Base-by-base conservation (phyloP, 1,140 invertebrate genomes). In the Drosophila subobscura region DNA sequence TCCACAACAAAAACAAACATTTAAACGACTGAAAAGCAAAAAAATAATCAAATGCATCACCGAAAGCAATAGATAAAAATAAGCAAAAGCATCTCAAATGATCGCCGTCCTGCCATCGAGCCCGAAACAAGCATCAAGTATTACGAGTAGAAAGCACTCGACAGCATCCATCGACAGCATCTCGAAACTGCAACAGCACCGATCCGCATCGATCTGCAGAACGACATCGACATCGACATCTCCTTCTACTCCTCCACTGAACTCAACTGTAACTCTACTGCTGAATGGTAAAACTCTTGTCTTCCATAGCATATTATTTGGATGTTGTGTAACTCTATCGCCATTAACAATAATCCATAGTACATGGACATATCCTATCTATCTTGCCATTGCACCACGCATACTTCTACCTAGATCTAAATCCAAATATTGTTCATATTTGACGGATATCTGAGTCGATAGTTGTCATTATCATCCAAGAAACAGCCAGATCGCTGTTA, bases 241-340 rank as follows among this genome's bases (percentile, higher is more conserved):
- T 16, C 8, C 27, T 10, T 23, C 12, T 3, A 22, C 20, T 12
- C 12, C 47, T 40, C 20, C 46, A 42, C 49, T 37, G 41, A 66
- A 40, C 45, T 56, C 29, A 70, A 57, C 70, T 54, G 44, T 47
- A 46, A 61, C 45, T 49, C 46, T 42, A 59, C 56, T 45, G 74
- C 65, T 88, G 72, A 86, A 86, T 89, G 84, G 83, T 86, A 88
- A 86, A 86, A 79, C 37, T 51, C 54, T 58, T 84, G 72, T 77
- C 47, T 54, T 54, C 72, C 63, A 79, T 72, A 79, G 65, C 72
- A 72, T 81, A 67, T 68, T 52, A 51, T 41, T 73, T 88, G 83
- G 84, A 88, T 88, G 84, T 88, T 89, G 83, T 89, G 84, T 83
- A 83, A 89, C 65, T 37, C 33, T 65, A 46, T 81, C 68, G 81